Base-by-base conservation (phyloP, 2,797 vertebrate species). In the Danio choprae region DNA sequence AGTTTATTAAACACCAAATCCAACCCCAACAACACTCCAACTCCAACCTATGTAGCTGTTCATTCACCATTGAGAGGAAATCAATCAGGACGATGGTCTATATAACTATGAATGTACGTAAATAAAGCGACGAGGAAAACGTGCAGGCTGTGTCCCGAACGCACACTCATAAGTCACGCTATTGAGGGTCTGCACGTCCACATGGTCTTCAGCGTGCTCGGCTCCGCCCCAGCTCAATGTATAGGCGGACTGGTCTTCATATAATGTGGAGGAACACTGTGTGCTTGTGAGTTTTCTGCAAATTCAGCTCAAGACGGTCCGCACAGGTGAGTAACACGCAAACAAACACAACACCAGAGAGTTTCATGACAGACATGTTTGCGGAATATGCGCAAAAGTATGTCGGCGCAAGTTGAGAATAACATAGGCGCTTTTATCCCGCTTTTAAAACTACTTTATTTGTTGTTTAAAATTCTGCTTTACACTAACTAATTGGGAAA, bases 211-310 rank as follows among this genome's bases (percentile, higher is more conserved):
- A 20, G n/a, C 69, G 74, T 83, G 86, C 11, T 3, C 22, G 55
- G 88, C 84, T 86, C 81, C 90, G 29, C 91, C 90, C 86, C 85
- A 7, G 16, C 10, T 68, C 15, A 40, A 40, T 79, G 15, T 84
- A 89, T 71, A 73, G 51, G 77, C 79, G 68, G 82, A 43, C 60
- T 64, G 64, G 46, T 74, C 75, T 75, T 86, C 83, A 41, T 91
- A 90, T 85, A 88, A 72, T 5, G 46, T 55, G 60, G 20, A 12
- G 55, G 86, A 40, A 84, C 89, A 79, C 10, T 0, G 55, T 65
- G 86, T 77, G 53, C 74, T 6, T 8, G 62, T 13, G 77, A 15
- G 38, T 1, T 6, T 2, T 10, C 8, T n/a, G 9, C 20, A 38
- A 76, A 15, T 16, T 41, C 40, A 11, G 58, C n/a, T 15, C 62